phyloP scores from a whole-genome alignment of 2,797 vertebrate genomes.

The Lindbergichthys nudifrons region DNA sequence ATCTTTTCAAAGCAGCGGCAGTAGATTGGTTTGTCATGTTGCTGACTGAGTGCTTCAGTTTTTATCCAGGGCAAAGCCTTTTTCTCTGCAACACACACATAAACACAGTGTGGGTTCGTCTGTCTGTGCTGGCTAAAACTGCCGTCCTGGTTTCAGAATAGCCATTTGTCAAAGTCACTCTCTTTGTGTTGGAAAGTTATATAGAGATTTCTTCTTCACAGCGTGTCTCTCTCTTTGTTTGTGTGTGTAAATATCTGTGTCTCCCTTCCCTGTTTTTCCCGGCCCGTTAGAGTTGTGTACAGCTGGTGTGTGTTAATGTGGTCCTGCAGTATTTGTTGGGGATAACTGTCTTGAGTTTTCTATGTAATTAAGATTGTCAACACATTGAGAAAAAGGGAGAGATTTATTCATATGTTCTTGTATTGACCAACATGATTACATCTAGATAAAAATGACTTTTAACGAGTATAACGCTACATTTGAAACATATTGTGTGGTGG shows the following conservation, averaged over 20 bases:
- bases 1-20: conserved; percentile 61
- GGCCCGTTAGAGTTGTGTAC: not conserved
- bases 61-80: conserved; percentile 70
- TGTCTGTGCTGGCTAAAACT: conserved; percentile 61
- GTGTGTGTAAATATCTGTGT: conserved; percentile 29
- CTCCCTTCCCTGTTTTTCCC: conserved; percentile 1
- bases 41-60: conserved; percentile 77
- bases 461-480: not conserved
- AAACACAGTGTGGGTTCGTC: conserved; percentile 52
- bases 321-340: not conserved
- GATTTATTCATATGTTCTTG: not conserved
- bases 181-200: conserved; percentile 47
- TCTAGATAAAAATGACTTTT: not conserved
- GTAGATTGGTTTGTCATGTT: conserved; percentile 78
- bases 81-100: conserved; percentile 45
- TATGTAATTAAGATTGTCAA: not conserved
- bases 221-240: conserved; percentile 20
- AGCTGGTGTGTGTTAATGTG: conserved; percentile 1
- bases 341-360: not conserved
- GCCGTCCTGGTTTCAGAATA: conserved; percentile 61
- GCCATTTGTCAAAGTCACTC: conserved; percentile 78
- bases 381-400: not conserved
- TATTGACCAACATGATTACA: not conserved
- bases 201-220: conserved; percentile 31
- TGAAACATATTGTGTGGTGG: not conserved